These are phyloP conservation scores for Nymphalis c-album DNA, from an alignment of 2,888 invertebrate species.

Conservation along the genomic window DNA sequence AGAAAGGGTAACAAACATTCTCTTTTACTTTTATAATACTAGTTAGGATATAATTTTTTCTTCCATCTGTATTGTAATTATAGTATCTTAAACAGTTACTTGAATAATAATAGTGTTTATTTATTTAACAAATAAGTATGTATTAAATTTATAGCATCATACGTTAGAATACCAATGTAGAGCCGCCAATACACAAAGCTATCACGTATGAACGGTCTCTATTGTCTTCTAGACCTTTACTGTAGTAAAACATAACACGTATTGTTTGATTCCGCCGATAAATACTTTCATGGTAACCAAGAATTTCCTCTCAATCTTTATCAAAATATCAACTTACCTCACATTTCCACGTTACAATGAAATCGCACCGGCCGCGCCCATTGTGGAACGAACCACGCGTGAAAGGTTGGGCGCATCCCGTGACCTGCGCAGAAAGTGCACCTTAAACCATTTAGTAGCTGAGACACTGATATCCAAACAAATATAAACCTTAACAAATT, in stretches of 20 bases:
- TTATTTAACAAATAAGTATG: not conserved
- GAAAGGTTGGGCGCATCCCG: constrained; percentile 80
- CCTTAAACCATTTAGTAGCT: constrained; percentile 47
- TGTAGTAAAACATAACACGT: constrained; percentile 4
- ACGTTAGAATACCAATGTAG: not conserved
- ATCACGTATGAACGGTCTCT: not conserved
- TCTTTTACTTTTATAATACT: too few species aligned
- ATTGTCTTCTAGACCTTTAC: constrained; percentile 2
- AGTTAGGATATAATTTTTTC: too few species aligned
- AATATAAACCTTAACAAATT: constrained; percentile 35
- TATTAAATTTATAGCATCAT: not conserved
- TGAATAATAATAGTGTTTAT: not conserved
- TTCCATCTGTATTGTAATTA: too few species aligned
- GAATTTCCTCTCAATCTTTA: constrained; percentile 40
- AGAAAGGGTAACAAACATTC: too few species aligned
- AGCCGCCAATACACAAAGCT: constrained; percentile 11
- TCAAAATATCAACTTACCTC: constrained; percentile 46
- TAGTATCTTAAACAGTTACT: too few species aligned
- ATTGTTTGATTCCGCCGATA: constrained; percentile 7
- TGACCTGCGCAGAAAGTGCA: constrained; percentile 73
- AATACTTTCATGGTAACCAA: constrained; percentile 10
- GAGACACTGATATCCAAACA: constrained; percentile 25
- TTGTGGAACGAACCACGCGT: constrained; percentile 69
- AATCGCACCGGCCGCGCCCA: constrained; percentile 54
- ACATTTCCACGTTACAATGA: constrained; percentile 50